Percentiles rank a stretch among this genome's conserved stretches.
Conservation (phyloP, 2,888 invertebrate species). For the Formica aserva region DNA sequence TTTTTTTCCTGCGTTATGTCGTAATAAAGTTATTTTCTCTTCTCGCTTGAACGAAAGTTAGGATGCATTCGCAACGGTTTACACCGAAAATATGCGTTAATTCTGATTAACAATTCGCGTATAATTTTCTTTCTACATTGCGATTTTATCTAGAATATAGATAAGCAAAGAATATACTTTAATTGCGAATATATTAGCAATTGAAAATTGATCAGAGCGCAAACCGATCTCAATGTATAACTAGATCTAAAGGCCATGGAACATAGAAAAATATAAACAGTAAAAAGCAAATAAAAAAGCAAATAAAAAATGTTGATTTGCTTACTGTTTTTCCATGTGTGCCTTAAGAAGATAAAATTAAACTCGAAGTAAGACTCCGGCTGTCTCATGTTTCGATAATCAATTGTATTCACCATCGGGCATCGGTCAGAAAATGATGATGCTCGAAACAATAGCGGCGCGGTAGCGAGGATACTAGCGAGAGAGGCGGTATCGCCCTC, state of each 20-base stretch:
- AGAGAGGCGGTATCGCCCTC: slow-evolving; percentile 70
- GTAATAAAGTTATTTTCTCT: slow-evolving; percentile 28
- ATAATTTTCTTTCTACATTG: not conserved
- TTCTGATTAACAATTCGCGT: not conserved
- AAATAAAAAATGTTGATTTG: too few species aligned
- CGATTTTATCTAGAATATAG: slow-evolving; percentile 5
- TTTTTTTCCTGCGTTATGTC: slow-evolving; percentile 12
- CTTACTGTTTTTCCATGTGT: not conserved
- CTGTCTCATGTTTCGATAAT: slow-evolving; percentile 43
- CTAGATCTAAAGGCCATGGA: not conserved
- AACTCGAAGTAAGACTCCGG: not conserved
- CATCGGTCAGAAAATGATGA: slow-evolving; percentile 67
- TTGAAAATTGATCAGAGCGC: slow-evolving; percentile 4
- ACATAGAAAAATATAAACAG: not conserved
- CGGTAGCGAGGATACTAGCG: slow-evolving; percentile 52
- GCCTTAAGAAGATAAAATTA: slow-evolving; percentile 3
- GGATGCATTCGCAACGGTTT: not conserved
- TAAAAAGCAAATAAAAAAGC: not conserved
- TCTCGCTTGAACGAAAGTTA: slow-evolving; percentile 20
- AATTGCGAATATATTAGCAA: not conserved
- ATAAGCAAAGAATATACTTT: not conserved
- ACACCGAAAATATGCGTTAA: slow-evolving; percentile 10
- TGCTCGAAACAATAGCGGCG: slow-evolving; percentile 79
- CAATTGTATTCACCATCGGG: slow-evolving; percentile 65
- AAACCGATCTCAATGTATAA: too few species aligned